Evolutionary conservation across 2,797 vertebrate species (phyloP).

Genomic region (Phoxinus dragarum): DNA sequence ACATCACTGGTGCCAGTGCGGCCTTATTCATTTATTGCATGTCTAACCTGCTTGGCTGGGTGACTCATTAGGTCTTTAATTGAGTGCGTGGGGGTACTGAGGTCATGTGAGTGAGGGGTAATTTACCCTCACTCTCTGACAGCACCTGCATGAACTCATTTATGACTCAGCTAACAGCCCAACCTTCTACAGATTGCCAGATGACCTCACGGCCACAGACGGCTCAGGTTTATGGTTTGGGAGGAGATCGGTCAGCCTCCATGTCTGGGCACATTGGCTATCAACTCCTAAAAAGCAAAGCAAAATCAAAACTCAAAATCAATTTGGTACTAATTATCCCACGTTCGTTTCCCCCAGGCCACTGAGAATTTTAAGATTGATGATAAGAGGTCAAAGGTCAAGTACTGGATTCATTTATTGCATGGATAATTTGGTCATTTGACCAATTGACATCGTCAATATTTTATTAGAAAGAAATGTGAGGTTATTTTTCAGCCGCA

Average conservation of each 20-base stretch:
- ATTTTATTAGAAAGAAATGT: background rate
- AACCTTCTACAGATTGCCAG: conserved; percentile 59
- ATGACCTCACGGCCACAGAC: conserved; percentile 60
- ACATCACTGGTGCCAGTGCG: conserved; percentile 65
- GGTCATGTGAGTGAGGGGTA: conserved; percentile 54
- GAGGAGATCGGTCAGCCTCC: conserved; percentile 48
- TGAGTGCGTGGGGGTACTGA: conserved; percentile 67
- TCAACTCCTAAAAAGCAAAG: conserved; percentile 20
- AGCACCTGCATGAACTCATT: conserved; percentile 62
- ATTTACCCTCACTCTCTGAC: conserved; percentile 60
- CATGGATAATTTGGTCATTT: no score
- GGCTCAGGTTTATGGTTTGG: conserved; percentile 56
- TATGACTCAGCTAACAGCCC: conserved; percentile 64
- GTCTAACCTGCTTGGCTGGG: conserved; percentile 73
- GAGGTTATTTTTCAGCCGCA: background rate
- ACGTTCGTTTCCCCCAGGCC: background rate
- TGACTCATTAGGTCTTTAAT: conserved; percentile 78
- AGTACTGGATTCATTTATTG: background rate
- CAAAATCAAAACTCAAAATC: conserved; percentile 14
- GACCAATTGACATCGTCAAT: background rate
- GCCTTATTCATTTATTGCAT: conserved; percentile 66
- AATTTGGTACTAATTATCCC: background rate
- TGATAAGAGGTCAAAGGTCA: background rate
- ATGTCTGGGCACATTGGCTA: conserved; percentile 33
- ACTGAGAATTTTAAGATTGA: background rate